phyloP scores from a whole-genome alignment of 1,140 invertebrate genomes.

The Subanguina moxae region DNA sequence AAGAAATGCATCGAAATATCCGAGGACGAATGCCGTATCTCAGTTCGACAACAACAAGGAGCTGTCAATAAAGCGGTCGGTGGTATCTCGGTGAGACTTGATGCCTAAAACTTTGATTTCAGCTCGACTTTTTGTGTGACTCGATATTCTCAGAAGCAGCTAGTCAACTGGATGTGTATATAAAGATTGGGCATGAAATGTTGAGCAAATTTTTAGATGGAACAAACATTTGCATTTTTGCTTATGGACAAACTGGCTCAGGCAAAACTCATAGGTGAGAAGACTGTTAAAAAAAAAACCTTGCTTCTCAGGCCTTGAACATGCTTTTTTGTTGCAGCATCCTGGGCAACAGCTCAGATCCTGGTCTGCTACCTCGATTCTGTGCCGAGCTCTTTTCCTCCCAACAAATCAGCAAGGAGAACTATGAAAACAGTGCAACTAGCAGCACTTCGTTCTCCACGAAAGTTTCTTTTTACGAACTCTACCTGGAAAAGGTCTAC shows the following conservation, averaged over 20 bases:
- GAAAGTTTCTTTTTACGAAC: conserved; percentile 13
- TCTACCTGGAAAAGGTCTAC: conserved; percentile 22
- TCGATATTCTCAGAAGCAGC: conserved; percentile 6
- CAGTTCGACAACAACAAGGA: neutral
- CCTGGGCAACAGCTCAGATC: neutral
- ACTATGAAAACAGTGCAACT: neutral
- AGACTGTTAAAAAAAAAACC: too few relatives aligned
- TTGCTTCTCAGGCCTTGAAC: too few relatives aligned
- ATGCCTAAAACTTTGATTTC: neutral
- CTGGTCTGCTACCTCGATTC: conserved; percentile 15
- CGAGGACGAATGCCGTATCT: neutral
- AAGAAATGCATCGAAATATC: neutral
- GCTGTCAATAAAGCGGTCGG: neutral
- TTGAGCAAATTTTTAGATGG: conserved; percentile 72
- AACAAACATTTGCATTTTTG: conserved; percentile 89
- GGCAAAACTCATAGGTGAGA: conserved; percentile 72
- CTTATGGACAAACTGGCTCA: conserved; percentile 87
- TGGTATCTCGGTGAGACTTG: neutral
- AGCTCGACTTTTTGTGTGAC: conserved; percentile 9
- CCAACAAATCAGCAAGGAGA: neutral
- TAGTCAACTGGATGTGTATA: conserved; percentile 15
- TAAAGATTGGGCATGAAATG: conserved; percentile 11
- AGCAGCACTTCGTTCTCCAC: neutral
- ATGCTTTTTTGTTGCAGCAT: conserved; percentile 17
- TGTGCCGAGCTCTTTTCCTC: conserved; percentile 11